Conservation (phyloP, 2,797 vertebrate species). For the Petrocephalus sullivani region DNA sequence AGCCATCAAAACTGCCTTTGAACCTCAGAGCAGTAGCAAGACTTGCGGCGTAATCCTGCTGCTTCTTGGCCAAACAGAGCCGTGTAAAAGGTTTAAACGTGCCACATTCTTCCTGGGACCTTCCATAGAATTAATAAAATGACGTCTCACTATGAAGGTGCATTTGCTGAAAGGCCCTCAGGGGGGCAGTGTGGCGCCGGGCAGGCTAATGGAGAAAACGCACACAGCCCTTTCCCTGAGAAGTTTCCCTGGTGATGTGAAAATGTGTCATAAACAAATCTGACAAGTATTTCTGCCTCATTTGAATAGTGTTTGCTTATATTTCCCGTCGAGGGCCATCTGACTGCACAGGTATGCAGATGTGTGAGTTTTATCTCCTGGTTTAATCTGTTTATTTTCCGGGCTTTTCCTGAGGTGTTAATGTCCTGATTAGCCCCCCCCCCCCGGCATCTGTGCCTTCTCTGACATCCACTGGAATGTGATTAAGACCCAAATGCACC, state of each 20-base stretch:
- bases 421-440: not conserved
- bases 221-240: not conserved
- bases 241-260: not conserved
- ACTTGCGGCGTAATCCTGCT: not conserved
- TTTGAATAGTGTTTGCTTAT: not conserved
- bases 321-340: not conserved
- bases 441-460: not conserved
- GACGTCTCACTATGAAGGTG: slow-evolving; percentile 22
- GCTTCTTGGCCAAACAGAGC: not conserved
- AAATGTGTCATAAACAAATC: slow-evolving; percentile 8
- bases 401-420: not conserved
- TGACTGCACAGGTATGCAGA: not conserved
- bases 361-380: not conserved
- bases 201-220: not conserved
- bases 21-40: not conserved
- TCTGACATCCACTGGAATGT: slow-evolving; percentile 3
- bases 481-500: not conserved
- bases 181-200: not conserved
- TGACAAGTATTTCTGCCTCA: not conserved
- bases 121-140: slow-evolving; percentile 26
- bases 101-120: not conserved
- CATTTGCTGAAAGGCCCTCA: slow-evolving; percentile 18
- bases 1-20: not conserved
- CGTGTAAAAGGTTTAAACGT: slow-evolving; percentile 9
- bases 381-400: not conserved